phyloP scores from a whole-genome alignment of 1,140 invertebrate genomes.

The Zaprionus tsacasi region DNA sequence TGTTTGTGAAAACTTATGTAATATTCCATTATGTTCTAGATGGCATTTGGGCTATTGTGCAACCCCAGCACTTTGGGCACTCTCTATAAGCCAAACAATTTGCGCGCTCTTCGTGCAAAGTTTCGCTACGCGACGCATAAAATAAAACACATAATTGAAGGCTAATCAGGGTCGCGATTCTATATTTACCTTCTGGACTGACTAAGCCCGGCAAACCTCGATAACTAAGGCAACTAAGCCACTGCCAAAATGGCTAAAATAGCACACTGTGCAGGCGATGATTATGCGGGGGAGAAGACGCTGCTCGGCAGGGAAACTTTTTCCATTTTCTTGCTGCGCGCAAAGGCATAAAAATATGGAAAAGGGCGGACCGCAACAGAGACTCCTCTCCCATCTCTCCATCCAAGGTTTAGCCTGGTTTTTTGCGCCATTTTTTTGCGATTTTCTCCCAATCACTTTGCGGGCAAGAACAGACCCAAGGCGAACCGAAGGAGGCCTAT shows the following conservation, averaged over 20 bases:
- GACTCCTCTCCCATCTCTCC: background rate
- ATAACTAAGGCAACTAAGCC: slow-evolving; percentile 61
- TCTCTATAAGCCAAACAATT: background rate
- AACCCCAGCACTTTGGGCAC: background rate
- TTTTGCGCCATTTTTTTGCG: slow-evolving; percentile 47
- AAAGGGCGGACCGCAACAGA: slow-evolving; percentile 15
- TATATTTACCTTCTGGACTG: slow-evolving; percentile 37
- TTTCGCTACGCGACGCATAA: background rate
- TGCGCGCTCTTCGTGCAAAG: background rate
- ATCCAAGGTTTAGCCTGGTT: slow-evolving; percentile 37
- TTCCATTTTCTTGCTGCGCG: slow-evolving; percentile 66
- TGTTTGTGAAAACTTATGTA: background rate
- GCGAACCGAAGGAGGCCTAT: slow-evolving; percentile 52
- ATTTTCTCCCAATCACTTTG: slow-evolving; percentile 71
- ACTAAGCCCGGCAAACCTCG: background rate
- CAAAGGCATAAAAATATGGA: slow-evolving; percentile 67
- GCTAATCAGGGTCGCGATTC: slow-evolving; percentile 35
- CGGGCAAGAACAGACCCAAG: slow-evolving; percentile 19
- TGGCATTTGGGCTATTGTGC: background rate
- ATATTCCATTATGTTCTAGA: background rate
- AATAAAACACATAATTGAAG: slow-evolving; percentile 42
- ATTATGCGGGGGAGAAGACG: slow-evolving; percentile 52
- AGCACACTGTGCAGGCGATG: slow-evolving; percentile 36
- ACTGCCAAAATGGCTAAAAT: slow-evolving; percentile 40
- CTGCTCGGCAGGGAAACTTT: slow-evolving; percentile 61